These are phyloP conservation scores for Thamnophis elegans DNA, from an alignment of 2,797 vertebrate genomes.

Conservation along the genomic window DNA sequence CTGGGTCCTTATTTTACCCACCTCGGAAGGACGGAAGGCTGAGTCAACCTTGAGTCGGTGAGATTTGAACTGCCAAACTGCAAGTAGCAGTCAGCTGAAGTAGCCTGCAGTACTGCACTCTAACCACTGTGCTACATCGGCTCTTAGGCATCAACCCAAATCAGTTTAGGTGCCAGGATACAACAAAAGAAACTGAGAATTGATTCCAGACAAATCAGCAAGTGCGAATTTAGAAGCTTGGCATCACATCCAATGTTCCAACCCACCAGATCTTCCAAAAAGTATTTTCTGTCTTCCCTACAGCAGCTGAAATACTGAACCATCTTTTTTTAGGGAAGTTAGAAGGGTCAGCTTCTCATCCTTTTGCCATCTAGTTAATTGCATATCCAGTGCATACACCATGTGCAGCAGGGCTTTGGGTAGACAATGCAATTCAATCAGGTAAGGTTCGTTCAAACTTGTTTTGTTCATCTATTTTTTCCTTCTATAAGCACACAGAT, in stretches of 20 bases:
- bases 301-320: not conserved
- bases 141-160: not conserved
- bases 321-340: not conserved
- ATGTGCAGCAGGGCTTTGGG: not conserved
- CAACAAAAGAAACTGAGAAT: not conserved
- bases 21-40: no score
- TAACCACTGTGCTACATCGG: no score
- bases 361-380: not conserved
- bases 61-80: no score
- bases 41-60: no score
- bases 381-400: not conserved
- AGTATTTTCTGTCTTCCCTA: not conserved
- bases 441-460: not conserved
- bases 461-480: not conserved
- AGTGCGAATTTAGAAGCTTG: not conserved
- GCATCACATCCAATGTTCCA: not conserved
- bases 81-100: no score
- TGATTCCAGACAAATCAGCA: not conserved
- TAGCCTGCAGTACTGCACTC: no score
- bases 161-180: not conserved
- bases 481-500: not conserved
- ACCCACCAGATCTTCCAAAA: not conserved
- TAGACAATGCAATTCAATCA: not conserved
- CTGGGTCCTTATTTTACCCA: no score
- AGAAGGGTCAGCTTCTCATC: not conserved